These are phyloP conservation scores for Notothenia rossii DNA, from an alignment of 2,113 vertebrate genomes.

Conservation along the genomic window DNA sequence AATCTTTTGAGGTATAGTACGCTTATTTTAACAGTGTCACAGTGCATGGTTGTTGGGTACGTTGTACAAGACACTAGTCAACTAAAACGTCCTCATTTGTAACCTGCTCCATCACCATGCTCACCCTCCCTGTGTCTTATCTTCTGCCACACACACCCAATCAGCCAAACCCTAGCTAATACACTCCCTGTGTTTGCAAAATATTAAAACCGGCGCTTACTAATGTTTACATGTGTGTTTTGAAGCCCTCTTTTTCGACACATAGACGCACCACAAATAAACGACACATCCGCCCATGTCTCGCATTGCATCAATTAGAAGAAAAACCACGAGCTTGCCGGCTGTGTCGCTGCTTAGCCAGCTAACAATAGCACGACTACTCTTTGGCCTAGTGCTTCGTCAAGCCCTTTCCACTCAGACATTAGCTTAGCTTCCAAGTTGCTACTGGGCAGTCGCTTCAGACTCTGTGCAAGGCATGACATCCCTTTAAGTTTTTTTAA, in stretches of 20 bases:
- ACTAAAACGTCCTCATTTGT: neutral
- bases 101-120: neutral
- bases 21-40: constrained; percentile 26
- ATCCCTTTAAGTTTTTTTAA: accelerated
- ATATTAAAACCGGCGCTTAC: constrained; percentile 27
- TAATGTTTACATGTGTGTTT: constrained; percentile 8
- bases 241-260: neutral
- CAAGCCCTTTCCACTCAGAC: constrained; percentile 43
- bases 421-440: constrained; percentile 58
- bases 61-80: neutral
- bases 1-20: neutral
- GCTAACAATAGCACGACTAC: constrained; percentile 75
- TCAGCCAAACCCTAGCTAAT: neutral
- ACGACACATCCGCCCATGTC: constrained; percentile 22
- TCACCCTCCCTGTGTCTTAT: neutral
- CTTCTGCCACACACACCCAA: constrained; percentile 7
- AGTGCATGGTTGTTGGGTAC: neutral
- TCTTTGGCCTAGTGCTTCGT: constrained; percentile 64
- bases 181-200: neutral
- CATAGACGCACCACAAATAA: neutral
- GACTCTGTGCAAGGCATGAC: neutral
- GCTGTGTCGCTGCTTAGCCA: constrained; percentile 36
- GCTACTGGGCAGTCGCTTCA: neutral
- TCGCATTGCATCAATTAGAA: constrained; percentile 1
- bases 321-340: neutral